phyloP scores from a whole-genome alignment of 2,797 vertebrate species.

The Galaxias olidus region DNA sequence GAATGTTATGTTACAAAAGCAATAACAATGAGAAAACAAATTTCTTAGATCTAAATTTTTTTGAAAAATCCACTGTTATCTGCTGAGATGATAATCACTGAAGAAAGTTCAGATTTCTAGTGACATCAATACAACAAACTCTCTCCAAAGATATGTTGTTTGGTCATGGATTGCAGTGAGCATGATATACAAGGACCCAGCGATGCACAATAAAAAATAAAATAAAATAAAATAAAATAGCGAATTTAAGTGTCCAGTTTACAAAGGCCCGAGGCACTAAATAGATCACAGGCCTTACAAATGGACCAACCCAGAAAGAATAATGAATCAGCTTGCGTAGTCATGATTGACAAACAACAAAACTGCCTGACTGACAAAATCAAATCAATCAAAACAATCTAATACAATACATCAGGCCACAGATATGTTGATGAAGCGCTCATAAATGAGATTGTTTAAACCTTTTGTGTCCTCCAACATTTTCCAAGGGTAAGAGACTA shows the following conservation, averaged over 20 bases:
- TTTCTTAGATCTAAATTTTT: background rate
- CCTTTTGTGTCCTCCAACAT: slow-evolving; percentile 17
- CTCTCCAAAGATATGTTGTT: slow-evolving; percentile 54
- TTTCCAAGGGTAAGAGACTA: background rate
- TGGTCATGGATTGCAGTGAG: slow-evolving; percentile 41
- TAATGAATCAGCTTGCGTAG: slow-evolving; percentile 27
- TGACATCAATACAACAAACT: slow-evolving; percentile 20
- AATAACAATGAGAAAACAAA: slow-evolving; percentile 9
- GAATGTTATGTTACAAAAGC: too few species aligned
- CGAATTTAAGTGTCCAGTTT: slow-evolving; percentile 11
- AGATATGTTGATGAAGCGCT: slow-evolving; percentile 47
- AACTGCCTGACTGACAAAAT: slow-evolving; percentile 15
- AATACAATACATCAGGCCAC: too few species aligned
- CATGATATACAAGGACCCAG: slow-evolving; percentile 53
- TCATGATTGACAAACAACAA: slow-evolving; percentile 35
- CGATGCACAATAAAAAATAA: slow-evolving; percentile 14
- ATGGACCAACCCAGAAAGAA: slow-evolving; percentile 38
- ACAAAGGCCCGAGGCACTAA: slow-evolving; percentile 51
- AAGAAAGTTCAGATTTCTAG: slow-evolving; percentile 56
- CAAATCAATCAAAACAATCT: slow-evolving; percentile 19
- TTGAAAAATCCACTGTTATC: background rate
- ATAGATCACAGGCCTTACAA: slow-evolving; percentile 44
- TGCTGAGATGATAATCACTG: slow-evolving; percentile 31
- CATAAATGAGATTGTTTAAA: slow-evolving; percentile 18
- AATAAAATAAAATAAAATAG: slow-evolving; percentile 23